phyloP scores from a whole-genome alignment of 2,888 invertebrate species.

The Miltochrista miniata region DNA sequence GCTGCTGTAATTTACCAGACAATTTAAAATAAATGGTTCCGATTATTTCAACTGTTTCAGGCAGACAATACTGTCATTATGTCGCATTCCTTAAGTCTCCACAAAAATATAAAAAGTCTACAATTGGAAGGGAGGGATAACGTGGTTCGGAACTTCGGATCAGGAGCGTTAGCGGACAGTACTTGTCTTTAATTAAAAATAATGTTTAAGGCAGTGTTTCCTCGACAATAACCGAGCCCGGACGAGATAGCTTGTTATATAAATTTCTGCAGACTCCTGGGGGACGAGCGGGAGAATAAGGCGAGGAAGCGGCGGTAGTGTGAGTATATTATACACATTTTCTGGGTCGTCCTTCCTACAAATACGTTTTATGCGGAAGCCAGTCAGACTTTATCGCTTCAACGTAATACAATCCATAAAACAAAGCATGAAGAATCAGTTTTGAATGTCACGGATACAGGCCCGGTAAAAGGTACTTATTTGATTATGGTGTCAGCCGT shows the following conservation, averaged over 20 bases:
- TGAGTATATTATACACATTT: constrained; percentile 84
- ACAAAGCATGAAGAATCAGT: constrained; percentile 39
- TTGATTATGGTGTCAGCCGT: constrained; percentile 84
- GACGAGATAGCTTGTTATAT: constrained; percentile 82
- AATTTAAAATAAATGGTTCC: constrained; percentile 28
- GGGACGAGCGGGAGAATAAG: constrained; percentile 77
- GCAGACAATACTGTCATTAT: constrained; percentile 39
- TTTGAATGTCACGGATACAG: constrained; percentile 36
- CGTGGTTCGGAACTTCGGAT: constrained; percentile 59
- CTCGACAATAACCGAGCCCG: constrained; percentile 78
- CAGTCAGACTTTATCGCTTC: constrained; percentile 57
- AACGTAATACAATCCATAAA: constrained; percentile 51
- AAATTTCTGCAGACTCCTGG: constrained; percentile 80
- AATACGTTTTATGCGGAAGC: constrained; percentile 84
- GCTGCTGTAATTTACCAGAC: constrained; percentile 3
- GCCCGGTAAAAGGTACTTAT: constrained; percentile 82
- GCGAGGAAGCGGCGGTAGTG: constrained; percentile 78
- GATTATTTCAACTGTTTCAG: constrained; percentile 29
- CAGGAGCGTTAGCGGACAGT: constrained; percentile 59
- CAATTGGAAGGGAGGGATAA: constrained; percentile 48
- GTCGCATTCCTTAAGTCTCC: constrained; percentile 31
- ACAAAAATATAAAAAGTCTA: constrained; percentile 36
- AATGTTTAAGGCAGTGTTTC: constrained; percentile 77
- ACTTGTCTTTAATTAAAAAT: constrained; percentile 81
- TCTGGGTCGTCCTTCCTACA: constrained; percentile 84